Conservation (phyloP, 2,888 invertebrate genomes). For the Automeris io region DNA sequence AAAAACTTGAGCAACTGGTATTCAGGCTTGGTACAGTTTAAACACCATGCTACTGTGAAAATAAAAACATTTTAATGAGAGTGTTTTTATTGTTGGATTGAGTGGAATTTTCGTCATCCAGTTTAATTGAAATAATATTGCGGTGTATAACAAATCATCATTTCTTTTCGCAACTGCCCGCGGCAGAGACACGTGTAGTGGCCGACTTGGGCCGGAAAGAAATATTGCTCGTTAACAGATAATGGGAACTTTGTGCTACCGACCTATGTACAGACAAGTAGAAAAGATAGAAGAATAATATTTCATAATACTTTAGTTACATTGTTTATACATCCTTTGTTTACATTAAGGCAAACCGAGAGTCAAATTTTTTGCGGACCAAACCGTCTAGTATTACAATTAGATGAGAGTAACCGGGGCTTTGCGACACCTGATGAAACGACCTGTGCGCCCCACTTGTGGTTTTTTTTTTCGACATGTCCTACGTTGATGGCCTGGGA, state of each 20-base stretch:
- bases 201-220: conserved; percentile 32
- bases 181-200: conserved; percentile 12
- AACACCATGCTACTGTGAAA: conserved; percentile 27
- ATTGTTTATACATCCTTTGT: too few species aligned
- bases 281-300: conserved; percentile 3
- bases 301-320: neutral
- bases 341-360: too few species aligned
- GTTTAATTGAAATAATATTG: conserved; percentile 57
- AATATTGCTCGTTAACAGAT: conserved; percentile 64
- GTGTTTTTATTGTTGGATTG: conserved; percentile 7
- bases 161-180: conserved; percentile 49
- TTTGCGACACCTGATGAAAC: too few species aligned
- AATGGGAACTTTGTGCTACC: conserved; percentile 62
- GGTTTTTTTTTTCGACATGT: too few species aligned
- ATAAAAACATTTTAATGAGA: conserved; percentile 10
- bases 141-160: conserved; percentile 65
- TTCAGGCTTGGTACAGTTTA: conserved; percentile 38
- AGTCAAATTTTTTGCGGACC: too few species aligned
- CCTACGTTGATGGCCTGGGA: too few species aligned
- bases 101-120: conserved; percentile 60
- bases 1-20: too few species aligned
- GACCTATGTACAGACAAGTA: conserved; percentile 32
- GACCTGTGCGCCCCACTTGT: too few species aligned
- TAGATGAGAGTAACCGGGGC: too few species aligned
- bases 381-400: too few species aligned